Conservation (phyloP, 2,888 invertebrate genomes). For the Drosophila macrospina region DNA sequence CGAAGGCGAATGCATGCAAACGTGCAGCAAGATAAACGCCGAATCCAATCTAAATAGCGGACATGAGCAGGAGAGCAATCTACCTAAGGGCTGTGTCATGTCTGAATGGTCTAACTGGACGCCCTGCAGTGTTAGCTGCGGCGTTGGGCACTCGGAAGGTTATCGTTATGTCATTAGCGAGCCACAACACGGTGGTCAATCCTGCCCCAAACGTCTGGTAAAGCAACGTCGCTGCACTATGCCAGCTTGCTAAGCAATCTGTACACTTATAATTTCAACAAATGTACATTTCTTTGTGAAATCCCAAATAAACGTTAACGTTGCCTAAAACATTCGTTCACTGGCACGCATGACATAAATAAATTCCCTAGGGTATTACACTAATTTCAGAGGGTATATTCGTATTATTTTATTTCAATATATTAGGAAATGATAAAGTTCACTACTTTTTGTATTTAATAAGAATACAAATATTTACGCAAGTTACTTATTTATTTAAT, state of each 20-base stretch:
- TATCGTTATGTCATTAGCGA: conserved; percentile 80
- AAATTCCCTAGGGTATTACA: background rate
- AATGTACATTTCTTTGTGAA: background rate
- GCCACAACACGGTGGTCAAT: conserved; percentile 80
- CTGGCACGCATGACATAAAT: conserved; percentile 11
- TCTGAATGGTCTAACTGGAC: conserved; percentile 94
- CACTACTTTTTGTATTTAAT: too few species aligned
- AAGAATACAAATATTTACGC: too few species aligned
- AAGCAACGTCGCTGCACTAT: conserved; percentile 83
- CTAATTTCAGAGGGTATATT: background rate
- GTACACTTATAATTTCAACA: background rate
- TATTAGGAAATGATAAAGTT: too few species aligned
- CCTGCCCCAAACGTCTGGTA: conserved; percentile 81
- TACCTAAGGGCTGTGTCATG: conserved; percentile 89
- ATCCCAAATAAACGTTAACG: conserved; percentile 21
- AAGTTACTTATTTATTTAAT: too few species aligned
- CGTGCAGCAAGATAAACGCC: conserved; percentile 86
- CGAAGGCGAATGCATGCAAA: conserved; percentile 90
- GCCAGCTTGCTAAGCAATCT: conserved; percentile 72
- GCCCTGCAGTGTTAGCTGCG: conserved; percentile 92
- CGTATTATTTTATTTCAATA: too few species aligned
- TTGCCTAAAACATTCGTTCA: background rate
- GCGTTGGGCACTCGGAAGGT: conserved; percentile 89
- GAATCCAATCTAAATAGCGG: conserved; percentile 15
- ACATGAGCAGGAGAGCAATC: conserved; percentile 35